Conservation (phyloP, 2,113 vertebrate genomes). For the human region DNA sequence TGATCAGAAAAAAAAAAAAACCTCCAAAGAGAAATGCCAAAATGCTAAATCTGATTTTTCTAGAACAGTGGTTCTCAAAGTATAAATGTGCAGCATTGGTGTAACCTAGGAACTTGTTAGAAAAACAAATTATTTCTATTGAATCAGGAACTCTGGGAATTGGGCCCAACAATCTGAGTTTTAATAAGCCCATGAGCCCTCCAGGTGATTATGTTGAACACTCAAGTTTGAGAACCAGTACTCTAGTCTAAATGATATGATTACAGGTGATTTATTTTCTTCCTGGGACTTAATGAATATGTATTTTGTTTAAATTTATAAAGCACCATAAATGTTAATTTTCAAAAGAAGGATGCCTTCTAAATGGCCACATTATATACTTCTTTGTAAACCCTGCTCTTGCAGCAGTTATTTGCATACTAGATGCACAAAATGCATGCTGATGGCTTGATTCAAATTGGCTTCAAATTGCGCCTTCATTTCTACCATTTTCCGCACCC, state of each 20-base stretch:
- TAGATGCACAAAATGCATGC: not conserved
- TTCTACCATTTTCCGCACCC: not conserved
- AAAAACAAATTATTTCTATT: not conserved
- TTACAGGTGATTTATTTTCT: constrained; percentile 10
- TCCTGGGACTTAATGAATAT: not conserved
- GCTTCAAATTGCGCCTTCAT: not conserved
- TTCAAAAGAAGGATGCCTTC: not conserved
- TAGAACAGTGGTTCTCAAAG: not conserved
- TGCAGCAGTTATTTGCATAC: not conserved
- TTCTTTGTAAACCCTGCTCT: not conserved
- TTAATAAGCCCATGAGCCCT: not conserved
- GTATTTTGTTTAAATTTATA: not conserved
- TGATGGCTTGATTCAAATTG: not conserved
- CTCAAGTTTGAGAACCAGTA: constrained; percentile 3
- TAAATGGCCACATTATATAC: not conserved
- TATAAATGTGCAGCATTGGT: not conserved
- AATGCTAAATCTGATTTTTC: not conserved
- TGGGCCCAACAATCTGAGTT: not conserved
- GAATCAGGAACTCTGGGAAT: not conserved
- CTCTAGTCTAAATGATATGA: not conserved
- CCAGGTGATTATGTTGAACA: not conserved
- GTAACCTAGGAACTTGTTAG: not conserved
- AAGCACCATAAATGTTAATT: not conserved
- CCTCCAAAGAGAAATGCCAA: not conserved
- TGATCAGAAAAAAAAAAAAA: not conserved